A percentile compares a stretch with the other conserved stretches of the same genome.
Evolutionary conservation across 35 echinoderm and acorn worm genomes (phyloP).

Genomic region (Apostichopus japonicus): DNA sequence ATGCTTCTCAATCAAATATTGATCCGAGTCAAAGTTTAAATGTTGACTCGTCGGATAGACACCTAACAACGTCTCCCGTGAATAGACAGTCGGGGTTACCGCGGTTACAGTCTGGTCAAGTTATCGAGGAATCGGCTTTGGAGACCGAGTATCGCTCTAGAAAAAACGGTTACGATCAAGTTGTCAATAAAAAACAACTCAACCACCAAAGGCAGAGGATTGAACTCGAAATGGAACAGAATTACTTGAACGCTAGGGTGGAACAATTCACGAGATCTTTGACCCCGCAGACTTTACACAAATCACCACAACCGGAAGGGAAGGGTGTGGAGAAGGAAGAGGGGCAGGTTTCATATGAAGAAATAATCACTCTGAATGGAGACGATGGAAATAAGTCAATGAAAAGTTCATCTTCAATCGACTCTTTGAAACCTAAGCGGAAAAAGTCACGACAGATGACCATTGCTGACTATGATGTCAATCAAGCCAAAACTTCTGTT

Average conservation of each 20-base stretch:
- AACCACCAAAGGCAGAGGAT: constrained; percentile 37
- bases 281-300: not conserved
- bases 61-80: not conserved
- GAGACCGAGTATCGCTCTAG: constrained; percentile 26
- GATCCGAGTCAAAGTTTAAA: constrained; percentile 27
- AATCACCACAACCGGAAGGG: not conserved
- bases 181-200: constrained; percentile 13
- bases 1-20: not conserved
- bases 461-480: constrained; percentile 58
- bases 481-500: constrained; percentile 51
- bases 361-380: not conserved
- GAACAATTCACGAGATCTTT: constrained; percentile 62
- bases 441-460: constrained; percentile 43
- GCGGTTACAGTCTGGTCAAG: not conserved
- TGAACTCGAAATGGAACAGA: constrained; percentile 28
- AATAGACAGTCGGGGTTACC: not conserved
- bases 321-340: not conserved
- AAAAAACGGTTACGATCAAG: not conserved
- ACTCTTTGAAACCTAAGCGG: not conserved
- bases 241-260: constrained; percentile 38
- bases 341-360: not conserved
- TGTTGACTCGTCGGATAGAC: not conserved
- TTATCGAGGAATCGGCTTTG: not conserved
- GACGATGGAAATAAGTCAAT: not conserved
- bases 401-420: not conserved